Evolutionary conservation across 2,888 invertebrate species (phyloP).

Genomic region (Heliconius charithonia): DNA sequence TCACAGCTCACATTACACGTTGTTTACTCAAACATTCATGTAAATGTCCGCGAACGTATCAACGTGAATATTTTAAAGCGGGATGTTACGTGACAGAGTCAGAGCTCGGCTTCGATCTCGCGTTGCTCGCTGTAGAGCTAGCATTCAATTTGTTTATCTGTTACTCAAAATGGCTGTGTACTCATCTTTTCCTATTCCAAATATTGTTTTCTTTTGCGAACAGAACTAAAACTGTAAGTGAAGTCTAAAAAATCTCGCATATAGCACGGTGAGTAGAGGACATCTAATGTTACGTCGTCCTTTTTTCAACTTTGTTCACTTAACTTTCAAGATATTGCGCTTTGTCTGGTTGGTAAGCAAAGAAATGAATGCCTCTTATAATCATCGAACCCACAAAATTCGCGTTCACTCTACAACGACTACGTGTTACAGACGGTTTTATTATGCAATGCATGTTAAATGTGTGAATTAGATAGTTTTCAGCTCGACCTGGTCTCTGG

Average conservation of each 20-base stretch:
- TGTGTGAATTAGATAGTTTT: too few relatives aligned
- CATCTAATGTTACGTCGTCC: too few relatives aligned
- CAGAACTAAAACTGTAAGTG: not conserved
- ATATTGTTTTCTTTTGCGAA: not conserved
- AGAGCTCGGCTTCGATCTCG: not conserved
- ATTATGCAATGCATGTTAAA: too few relatives aligned
- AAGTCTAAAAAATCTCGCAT: too few relatives aligned
- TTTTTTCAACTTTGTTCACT: too few relatives aligned
- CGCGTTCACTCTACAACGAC: not conserved
- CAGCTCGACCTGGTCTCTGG: too few relatives aligned
- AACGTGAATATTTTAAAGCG: conserved; percentile 18
- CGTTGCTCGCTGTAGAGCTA: not conserved
- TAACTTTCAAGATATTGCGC: too few relatives aligned
- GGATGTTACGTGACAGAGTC: conserved; percentile 2
- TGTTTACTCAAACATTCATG: conserved; percentile 34
- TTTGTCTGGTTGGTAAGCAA: too few relatives aligned
- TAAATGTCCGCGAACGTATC: conserved; percentile 31
- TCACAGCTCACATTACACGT: conserved; percentile 16
- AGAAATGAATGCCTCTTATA: too few relatives aligned
- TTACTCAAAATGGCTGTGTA: not conserved
- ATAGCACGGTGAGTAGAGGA: too few relatives aligned
- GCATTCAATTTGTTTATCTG: conserved; percentile 20
- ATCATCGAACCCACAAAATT: too few relatives aligned
- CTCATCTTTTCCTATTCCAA: not conserved
- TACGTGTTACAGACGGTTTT: too few relatives aligned